Base-by-base conservation (phyloP, 2,113 vertebrate species). In the Phainopepla nitens region DNA sequence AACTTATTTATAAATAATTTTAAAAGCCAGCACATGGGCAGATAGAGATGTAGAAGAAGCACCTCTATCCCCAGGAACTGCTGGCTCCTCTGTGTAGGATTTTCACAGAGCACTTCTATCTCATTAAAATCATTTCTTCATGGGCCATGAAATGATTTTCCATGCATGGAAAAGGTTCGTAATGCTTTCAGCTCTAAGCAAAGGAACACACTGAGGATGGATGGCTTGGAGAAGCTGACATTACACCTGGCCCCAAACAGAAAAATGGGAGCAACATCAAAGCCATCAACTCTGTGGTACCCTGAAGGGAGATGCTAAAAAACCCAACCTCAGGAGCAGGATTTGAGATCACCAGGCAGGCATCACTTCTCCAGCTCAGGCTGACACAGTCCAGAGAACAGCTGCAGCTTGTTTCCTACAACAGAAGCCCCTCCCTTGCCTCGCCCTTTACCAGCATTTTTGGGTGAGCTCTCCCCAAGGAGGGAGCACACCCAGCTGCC, bases 21-120 rank as follows among this genome's bases (percentile, higher is more conserved):
- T 42, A 83, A 94, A 96, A 90, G 53, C 39, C 76, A 88, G 33
- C 31, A 68, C 60, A 84, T 42, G 45, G 82, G 49, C 35, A 62
- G 86, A 76, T 51, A 68, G 42, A 95, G 64, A 93, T 68, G 31
- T 33, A 87, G 45, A 93, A 77, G 60, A 91, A 44, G 35, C 18
- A 73, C 44, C 35, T 54, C 60, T 72, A 4, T 65, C 81, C 82
- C 89, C 24, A 1, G 82, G 80, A 88, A 56, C 64, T 83, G 57
- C 69, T 97, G 93, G 90, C 72, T 87, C 41, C 29, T 66, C 2
- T 82, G 82, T 82, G 90, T 22, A 82, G 72, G 69, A 72, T 88
- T 96, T 97, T 91, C 93, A 90, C 62, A 88, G 70, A 93, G 19
- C 35, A 69, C 89, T 96, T 93, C 92, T 73, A 82, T 85, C 91